These are phyloP conservation scores for Aphidius colemani DNA, from an alignment of 2,888 invertebrate species.

Conservation along the genomic window DNA sequence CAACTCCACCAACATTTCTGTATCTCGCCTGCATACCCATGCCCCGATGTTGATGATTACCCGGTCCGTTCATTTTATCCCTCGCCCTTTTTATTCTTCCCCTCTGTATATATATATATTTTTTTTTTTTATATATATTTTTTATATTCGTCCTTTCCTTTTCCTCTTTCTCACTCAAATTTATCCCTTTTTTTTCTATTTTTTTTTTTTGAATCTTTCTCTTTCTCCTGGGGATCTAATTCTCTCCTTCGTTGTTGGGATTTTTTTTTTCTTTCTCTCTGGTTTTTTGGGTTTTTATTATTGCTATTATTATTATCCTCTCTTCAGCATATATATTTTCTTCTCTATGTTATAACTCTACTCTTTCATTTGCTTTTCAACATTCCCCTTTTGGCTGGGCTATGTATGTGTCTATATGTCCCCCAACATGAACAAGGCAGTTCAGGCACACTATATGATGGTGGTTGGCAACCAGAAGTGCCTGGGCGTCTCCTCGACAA, in stretches of 20 bases:
- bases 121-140: conserved; percentile 12
- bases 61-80: conserved; percentile 39
- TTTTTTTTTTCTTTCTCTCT: neutral
- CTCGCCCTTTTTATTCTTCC: too few species aligned
- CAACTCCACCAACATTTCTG: conserved; percentile 41
- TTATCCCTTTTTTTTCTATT: too few species aligned
- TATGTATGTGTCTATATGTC: too few species aligned
- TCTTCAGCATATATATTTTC: conserved; percentile 9
- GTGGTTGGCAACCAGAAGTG: conserved; percentile 16
- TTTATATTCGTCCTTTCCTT: neutral
- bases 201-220: too few species aligned
- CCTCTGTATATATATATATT: too few species aligned
- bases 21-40: conserved; percentile 51
- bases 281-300: conserved; percentile 13
- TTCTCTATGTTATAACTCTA: conserved; percentile 3
- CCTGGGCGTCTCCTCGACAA: neutral
- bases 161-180: neutral
- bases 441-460: too few species aligned
- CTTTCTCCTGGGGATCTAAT: too few species aligned
- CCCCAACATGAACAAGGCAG: too few species aligned
- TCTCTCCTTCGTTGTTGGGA: too few species aligned
- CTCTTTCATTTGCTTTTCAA: neutral
- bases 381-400: too few species aligned
- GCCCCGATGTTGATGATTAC: conserved; percentile 50
- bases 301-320: conserved; percentile 7